phyloP scores from a whole-genome alignment of 2,113 vertebrate genomes.

The Thamnaconus septentrionalis region DNA sequence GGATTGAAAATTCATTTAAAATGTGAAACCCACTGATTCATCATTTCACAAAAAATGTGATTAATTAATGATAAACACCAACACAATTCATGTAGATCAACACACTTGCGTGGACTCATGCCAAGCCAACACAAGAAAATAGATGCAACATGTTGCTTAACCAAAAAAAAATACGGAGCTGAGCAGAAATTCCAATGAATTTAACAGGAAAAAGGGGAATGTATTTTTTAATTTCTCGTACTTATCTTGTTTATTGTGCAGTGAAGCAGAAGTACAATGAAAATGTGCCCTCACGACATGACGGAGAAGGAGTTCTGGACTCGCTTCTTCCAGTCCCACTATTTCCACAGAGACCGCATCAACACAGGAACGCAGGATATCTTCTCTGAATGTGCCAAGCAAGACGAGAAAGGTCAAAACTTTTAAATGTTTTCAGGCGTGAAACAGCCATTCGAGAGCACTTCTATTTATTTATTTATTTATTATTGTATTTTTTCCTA shows the following conservation, averaged over 20 bases:
- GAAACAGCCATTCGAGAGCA: background rate
- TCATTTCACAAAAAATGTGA: too few relatives aligned
- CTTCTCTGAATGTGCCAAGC: constrained; percentile 97
- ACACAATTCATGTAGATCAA: too few relatives aligned
- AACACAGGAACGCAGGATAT: constrained; percentile 95
- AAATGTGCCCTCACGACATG: constrained; percentile 96
- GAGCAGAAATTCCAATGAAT: background rate
- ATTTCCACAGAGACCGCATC: constrained; percentile 96
- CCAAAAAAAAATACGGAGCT: background rate
- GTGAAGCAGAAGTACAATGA: constrained; percentile 98
- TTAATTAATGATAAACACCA: too few relatives aligned
- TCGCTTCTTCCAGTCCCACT: constrained; percentile 98
- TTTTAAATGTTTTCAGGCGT: background rate
- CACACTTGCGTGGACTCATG: background rate
- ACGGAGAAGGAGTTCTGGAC: constrained; percentile 99
- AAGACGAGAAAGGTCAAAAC: constrained; percentile 92
- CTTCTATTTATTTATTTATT: background rate
- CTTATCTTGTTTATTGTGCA: constrained; percentile 49
- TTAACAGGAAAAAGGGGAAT: too few relatives aligned
- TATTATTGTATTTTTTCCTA: background rate
- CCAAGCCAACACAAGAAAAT: background rate
- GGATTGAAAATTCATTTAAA: too few relatives aligned
- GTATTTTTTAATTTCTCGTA: too few relatives aligned
- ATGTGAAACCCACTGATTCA: too few relatives aligned
- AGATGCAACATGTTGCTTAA: background rate